Evolutionary conservation across 1,140 invertebrate species (phyloP).

Genomic region (Lordiphosa collinella): DNA sequence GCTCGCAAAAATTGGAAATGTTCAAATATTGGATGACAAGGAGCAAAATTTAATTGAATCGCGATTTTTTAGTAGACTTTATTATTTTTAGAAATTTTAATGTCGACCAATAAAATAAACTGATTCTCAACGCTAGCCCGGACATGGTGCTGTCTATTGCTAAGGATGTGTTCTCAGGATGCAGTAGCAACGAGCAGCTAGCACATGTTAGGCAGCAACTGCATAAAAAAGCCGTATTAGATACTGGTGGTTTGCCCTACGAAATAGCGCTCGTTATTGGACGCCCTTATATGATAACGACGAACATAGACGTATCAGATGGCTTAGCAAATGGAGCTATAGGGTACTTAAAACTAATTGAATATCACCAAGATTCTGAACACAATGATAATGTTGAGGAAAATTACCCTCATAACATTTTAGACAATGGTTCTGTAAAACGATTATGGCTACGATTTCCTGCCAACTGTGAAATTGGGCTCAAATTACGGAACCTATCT

Average conservation of each 20-base stretch:
- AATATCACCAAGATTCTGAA: neutral
- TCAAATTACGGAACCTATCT: too few species aligned
- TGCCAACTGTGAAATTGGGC: too few species aligned
- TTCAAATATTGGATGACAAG: neutral
- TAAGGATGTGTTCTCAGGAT: neutral
- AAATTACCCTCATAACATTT: neutral
- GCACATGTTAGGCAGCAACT: neutral
- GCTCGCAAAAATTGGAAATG: neutral
- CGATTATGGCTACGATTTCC: too few species aligned
- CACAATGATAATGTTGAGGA: neutral
- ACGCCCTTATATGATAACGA: neutral
- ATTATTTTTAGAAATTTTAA: neutral
- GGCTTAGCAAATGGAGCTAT: neutral
- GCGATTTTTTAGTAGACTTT: neutral
- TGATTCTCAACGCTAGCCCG: neutral
- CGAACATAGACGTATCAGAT: conserved; percentile 2
- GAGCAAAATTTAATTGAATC: neutral
- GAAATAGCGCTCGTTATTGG: neutral
- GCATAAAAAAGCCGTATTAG: neutral
- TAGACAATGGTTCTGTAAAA: too few species aligned
- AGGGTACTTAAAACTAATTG: neutral
- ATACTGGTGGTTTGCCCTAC: conserved; percentile 2
- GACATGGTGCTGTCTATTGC: neutral
- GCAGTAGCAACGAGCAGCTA: neutral
- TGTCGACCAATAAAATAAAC: neutral